Conservation (phyloP, 2,113 vertebrate genomes). For the Chascanopsetta lugubris region DNA sequence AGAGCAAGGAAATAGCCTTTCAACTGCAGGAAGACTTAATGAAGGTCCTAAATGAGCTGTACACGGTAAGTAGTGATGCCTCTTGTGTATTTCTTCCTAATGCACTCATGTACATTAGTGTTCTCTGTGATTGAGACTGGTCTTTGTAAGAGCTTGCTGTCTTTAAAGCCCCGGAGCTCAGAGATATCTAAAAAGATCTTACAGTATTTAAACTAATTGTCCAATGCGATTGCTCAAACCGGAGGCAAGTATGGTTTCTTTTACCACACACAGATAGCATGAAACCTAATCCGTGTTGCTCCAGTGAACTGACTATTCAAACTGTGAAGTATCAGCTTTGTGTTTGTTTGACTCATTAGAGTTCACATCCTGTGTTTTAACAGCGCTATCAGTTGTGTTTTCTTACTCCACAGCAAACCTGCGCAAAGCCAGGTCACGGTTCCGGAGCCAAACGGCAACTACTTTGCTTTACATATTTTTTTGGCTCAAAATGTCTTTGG, state of each 20-base stretch:
- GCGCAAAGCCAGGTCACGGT: constrained; percentile 8
- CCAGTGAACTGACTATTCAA: not conserved
- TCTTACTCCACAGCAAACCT: constrained; percentile 11
- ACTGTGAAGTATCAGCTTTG: constrained; percentile 1
- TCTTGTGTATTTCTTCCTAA: constrained; percentile 3
- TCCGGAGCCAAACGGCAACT: constrained; percentile 8
- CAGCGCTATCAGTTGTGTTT: constrained; percentile 6
- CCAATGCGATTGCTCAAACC: not conserved
- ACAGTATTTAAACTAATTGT: constrained; percentile 4
- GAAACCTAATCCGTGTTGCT: not conserved
- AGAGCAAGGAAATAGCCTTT: constrained; percentile 98
- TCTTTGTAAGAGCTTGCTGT: constrained; percentile 1
- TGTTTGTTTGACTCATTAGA: constrained; percentile 12
- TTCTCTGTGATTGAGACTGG: not conserved
- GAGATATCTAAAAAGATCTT: not conserved
- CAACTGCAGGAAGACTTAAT: constrained; percentile 98
- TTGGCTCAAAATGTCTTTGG: not conserved
- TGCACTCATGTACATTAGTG: constrained; percentile 6
- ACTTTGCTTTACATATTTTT: not conserved
- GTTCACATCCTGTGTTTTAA: constrained; percentile 23
- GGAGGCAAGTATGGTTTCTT: constrained; percentile 2
- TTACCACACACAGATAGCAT: not conserved
- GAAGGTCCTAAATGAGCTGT: constrained; percentile 98
- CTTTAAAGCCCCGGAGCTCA: constrained; percentile 1
- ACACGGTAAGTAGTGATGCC: constrained; percentile 89